phyloP scores from a whole-genome alignment of 2,113 vertebrate species.

The Tricholaema leucomelas region DNA sequence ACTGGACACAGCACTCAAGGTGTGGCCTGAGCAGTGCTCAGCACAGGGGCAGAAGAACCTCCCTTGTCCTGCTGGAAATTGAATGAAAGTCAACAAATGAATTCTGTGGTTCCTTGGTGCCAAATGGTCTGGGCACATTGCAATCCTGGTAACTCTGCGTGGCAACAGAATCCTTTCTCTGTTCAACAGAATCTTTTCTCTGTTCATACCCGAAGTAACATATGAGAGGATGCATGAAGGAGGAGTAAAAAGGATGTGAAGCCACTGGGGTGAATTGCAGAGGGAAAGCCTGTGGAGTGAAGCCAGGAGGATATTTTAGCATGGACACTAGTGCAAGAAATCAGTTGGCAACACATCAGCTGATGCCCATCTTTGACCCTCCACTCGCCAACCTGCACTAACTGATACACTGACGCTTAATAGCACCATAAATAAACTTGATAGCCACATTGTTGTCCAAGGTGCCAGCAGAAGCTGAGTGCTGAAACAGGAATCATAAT shows the following conservation, averaged over 20 bases:
- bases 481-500: neutral
- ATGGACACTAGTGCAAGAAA: neutral
- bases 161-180: neutral
- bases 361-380: neutral
- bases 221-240: neutral
- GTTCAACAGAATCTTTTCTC: neutral
- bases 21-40: too few relatives aligned
- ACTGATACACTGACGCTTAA: neutral
- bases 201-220: neutral
- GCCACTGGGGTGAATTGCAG: neutral
- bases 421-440: neutral
- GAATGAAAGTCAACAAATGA: neutral
- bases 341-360: neutral
- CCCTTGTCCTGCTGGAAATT: too few relatives aligned
- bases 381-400: neutral
- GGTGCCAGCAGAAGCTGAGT: neutral
- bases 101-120: neutral
- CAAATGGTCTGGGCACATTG: neutral
- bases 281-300: neutral
- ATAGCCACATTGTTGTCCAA: accelerated
- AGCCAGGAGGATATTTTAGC: neutral
- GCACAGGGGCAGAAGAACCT: too few relatives aligned
- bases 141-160: neutral
- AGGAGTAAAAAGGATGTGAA: neutral
- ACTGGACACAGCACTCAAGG: too few relatives aligned